These are phyloP conservation scores for Cheirogaleus medius DNA, from an alignment of 2,113 vertebrate genomes.

Conservation along the genomic window DNA sequence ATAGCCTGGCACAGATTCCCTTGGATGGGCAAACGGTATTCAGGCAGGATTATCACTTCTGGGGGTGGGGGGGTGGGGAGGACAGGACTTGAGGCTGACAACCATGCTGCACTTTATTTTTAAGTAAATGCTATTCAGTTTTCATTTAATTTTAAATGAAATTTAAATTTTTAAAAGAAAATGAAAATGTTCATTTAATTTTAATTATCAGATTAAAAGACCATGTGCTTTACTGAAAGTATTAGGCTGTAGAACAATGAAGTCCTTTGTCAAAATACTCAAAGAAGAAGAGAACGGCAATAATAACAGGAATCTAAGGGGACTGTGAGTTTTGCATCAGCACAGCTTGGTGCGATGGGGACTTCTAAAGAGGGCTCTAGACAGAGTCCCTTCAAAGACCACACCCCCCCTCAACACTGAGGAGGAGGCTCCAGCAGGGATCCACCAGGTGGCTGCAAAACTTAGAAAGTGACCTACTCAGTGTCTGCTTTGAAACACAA, in stretches of 20 bases:
- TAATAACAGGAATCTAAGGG: background rate
- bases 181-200: background rate
- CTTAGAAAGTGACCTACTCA: background rate
- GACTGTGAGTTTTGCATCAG: background rate
- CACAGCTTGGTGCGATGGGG: background rate
- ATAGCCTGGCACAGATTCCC: conserved; percentile 54
- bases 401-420: fast-evolving
- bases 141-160: background rate
- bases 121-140: background rate
- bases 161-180: background rate
- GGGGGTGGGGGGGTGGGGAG: background rate
- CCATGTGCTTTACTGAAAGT: background rate
- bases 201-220: background rate
- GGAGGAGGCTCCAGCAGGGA: background rate
- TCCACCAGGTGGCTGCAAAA: fast-evolving
- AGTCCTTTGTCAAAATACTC: background rate
- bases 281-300: background rate
- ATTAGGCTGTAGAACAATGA: background rate
- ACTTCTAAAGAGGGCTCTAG: background rate
- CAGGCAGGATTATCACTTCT: conserved; percentile 68
- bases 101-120: background rate
- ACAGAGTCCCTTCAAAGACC: background rate
- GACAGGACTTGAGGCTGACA: conserved; percentile 53
- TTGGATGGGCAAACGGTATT: conserved; percentile 72
- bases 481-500: background rate